Evolutionary conservation across 2,797 vertebrate species (phyloP).

Genomic region (Mionectes olivaceus): DNA sequence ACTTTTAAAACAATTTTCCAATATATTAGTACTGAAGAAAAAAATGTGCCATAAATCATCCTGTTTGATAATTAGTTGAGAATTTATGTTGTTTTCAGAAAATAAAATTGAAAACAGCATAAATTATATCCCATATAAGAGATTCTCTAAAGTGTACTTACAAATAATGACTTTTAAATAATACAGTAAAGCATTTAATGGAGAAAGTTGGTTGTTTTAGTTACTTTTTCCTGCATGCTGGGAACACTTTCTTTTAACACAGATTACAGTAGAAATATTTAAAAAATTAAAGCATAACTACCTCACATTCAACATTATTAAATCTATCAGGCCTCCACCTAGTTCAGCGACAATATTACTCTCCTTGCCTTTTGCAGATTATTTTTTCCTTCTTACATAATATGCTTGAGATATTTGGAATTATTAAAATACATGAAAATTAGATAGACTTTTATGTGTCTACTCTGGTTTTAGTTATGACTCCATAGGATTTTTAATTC

Average conservation of each 20-base stretch:
- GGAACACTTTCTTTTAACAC: background rate
- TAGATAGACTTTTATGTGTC: background rate
- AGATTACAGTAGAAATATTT: background rate
- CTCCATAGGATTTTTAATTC: background rate
- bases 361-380: background rate
- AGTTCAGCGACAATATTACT: background rate
- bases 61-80: background rate
- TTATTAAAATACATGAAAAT: background rate
- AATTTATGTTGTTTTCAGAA: background rate
- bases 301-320: background rate
- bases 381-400: background rate
- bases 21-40: background rate
- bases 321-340: background rate
- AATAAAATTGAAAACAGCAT: background rate
- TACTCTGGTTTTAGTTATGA: background rate
- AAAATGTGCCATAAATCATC: background rate
- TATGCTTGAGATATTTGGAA: background rate
- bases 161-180: background rate
- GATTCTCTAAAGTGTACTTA: background rate
- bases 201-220: background rate
- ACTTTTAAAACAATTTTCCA: background rate
- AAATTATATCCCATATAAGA: constrained; percentile 24
- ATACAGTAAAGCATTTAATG: background rate
- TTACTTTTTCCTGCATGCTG: background rate
- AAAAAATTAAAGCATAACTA: background rate